Evolutionary conservation across 2,797 vertebrate genomes (phyloP).

Genomic region (Rhynchotus rufescens): DNA sequence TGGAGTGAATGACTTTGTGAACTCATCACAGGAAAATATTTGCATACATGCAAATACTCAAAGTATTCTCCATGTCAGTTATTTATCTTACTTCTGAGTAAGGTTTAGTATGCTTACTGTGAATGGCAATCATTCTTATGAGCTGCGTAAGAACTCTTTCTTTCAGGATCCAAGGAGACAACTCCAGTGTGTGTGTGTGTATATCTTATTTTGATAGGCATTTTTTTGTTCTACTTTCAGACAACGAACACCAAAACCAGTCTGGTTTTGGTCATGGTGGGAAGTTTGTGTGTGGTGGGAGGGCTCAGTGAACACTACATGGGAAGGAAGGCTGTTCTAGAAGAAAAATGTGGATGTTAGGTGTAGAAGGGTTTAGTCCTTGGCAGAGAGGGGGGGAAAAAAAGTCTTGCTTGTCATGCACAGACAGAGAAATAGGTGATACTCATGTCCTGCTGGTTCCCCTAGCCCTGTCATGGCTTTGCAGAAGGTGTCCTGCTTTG

Average conservation of each 20-base stretch:
- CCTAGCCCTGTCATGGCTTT: no score
- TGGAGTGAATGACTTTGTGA: background rate
- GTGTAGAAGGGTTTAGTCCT: no score
- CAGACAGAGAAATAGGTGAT: no score
- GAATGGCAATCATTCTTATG: background rate
- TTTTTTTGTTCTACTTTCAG: background rate
- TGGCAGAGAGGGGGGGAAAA: no score
- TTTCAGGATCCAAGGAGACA: background rate
- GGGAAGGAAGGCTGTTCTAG: background rate
- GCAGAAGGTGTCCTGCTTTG: no score
- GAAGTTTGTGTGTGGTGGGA: background rate
- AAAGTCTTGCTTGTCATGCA: no score
- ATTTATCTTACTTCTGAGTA: background rate
- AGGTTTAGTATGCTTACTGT: background rate
- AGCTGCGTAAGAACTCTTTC: background rate
- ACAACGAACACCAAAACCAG: background rate
- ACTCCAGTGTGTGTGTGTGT: background rate
- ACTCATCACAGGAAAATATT: background rate
- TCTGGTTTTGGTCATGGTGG: background rate
- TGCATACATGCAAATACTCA: background rate
- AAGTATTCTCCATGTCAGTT: background rate
- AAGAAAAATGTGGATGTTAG: background rate
- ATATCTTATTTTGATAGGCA: background rate
- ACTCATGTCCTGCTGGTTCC: no score
- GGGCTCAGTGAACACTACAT: background rate